A percentile compares a stretch with the other conserved stretches of the same genome.
These are phyloP conservation scores for Chelmon rostratus DNA, from an alignment of 2,797 vertebrate species.

Conservation along the genomic window DNA sequence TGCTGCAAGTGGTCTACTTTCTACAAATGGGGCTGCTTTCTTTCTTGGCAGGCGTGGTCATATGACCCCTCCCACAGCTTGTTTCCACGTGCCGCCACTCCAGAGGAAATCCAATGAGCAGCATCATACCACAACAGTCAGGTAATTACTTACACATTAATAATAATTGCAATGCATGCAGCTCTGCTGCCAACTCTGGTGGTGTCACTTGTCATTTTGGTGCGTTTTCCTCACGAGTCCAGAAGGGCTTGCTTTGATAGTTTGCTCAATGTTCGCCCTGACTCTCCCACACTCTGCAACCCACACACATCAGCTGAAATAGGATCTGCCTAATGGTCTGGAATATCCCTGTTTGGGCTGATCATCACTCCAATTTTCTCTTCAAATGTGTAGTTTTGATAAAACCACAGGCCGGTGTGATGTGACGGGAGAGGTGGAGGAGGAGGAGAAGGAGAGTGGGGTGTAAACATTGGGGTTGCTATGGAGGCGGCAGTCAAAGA, in stretches of 20 bases:
- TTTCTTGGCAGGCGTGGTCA: slow-evolving; percentile 13
- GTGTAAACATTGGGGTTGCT: slow-evolving; percentile 75
- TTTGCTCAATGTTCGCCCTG: slow-evolving; percentile 47
- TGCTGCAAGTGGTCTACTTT: slow-evolving; percentile 26
- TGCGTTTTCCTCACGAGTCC: slow-evolving; percentile 41
- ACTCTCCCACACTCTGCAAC: slow-evolving; percentile 60
- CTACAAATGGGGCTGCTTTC: slow-evolving; percentile 35
- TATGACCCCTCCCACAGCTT: slow-evolving; percentile 31
- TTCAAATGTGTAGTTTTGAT: slow-evolving; percentile 78
- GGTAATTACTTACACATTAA: slow-evolving; percentile 29
- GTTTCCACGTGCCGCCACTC: slow-evolving; percentile 36
- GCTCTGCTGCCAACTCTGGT: not conserved
- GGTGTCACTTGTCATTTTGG: slow-evolving; percentile 47
- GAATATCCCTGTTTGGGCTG: slow-evolving; percentile 74
- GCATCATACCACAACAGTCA: not conserved
- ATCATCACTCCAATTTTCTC: slow-evolving; percentile 75
- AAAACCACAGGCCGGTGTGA: slow-evolving; percentile 75
- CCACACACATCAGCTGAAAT: slow-evolving; percentile 68
- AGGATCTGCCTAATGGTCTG: slow-evolving; percentile 73
- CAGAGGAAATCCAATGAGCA: slow-evolving; percentile 24
- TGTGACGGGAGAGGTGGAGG: slow-evolving; percentile 52
- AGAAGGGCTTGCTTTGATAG: slow-evolving; percentile 49
- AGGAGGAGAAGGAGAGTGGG: slow-evolving; percentile 27
- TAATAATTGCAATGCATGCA: slow-evolving; percentile 4
- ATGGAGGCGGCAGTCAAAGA: slow-evolving; percentile 62